Evolutionary conservation across 2,797 vertebrate species (phyloP).

Genomic region (Xiphorhynchus erythropygius): DNA sequence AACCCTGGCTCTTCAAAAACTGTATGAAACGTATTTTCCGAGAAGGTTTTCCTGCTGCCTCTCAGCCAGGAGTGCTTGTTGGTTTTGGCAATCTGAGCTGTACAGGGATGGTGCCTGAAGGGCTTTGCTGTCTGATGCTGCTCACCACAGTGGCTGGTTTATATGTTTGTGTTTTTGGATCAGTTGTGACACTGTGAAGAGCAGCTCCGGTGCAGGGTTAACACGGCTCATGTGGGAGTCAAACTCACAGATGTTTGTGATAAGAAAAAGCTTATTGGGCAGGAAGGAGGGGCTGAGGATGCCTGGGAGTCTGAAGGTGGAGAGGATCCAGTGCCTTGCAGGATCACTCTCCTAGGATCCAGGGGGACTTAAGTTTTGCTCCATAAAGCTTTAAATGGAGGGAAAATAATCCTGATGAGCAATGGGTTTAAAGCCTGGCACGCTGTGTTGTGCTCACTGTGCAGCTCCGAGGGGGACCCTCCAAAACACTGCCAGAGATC

Average conservation of each 20-base stretch:
- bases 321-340: not conserved
- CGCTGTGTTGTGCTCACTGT: fast-evolving
- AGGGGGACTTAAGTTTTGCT: not conserved
- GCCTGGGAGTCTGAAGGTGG: not conserved
- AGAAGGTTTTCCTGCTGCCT: not conserved
- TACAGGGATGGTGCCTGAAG: not conserved
- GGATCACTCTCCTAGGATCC: not conserved
- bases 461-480: fast-evolving
- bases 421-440: not conserved
- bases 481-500: not conserved
- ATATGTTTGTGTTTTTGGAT: not conserved
- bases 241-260: not conserved
- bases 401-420: not conserved
- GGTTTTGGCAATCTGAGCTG: not conserved
- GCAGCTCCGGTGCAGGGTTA: not conserved
- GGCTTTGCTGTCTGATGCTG: not conserved
- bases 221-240: not conserved
- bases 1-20: not conserved
- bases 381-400: not conserved
- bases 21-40: not conserved
- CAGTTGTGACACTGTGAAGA: not conserved
- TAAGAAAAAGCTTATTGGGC: not conserved
- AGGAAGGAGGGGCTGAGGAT: not conserved
- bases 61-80: not conserved
- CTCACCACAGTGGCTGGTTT: not conserved